Percentiles rank a stretch among this genome's conserved stretches.
Conservation (phyloP, 2,797 vertebrate genomes). For the Buphagus erythrorhynchus region DNA sequence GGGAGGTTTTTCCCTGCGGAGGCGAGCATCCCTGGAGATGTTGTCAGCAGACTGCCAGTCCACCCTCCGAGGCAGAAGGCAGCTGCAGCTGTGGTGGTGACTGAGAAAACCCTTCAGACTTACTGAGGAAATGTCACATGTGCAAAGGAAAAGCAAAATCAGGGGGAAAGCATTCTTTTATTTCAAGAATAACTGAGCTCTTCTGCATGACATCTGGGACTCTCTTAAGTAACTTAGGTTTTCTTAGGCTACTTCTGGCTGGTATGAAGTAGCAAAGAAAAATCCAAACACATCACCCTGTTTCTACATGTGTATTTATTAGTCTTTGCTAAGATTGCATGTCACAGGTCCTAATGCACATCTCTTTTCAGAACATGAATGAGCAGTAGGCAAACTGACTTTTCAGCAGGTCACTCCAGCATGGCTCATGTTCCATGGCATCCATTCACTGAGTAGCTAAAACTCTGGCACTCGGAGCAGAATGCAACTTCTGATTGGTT, state of each 20-base stretch:
- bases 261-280: slow-evolving; percentile 1
- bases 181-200: neutral
- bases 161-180: neutral
- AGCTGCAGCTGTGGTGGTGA: neutral
- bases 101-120: neutral
- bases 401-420: slow-evolving; percentile 25
- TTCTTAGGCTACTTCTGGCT: slow-evolving; percentile 15
- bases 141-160: slow-evolving; percentile 16
- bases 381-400: slow-evolving; percentile 27
- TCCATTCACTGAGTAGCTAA: neutral
- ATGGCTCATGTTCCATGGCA: slow-evolving; percentile 25
- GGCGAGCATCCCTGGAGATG: neutral
- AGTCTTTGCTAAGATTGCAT: slow-evolving; percentile 29
- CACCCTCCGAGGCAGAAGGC: neutral
- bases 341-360: neutral
- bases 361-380: neutral
- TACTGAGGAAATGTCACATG: neutral
- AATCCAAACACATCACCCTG: neutral
- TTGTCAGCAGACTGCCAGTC: neutral
- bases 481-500: neutral
- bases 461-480: slow-evolving; percentile 12
- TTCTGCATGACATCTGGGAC: slow-evolving; percentile 47
- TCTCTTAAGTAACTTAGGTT: neutral
- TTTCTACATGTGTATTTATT: neutral
- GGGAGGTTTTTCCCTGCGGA: neutral